Evolutionary conservation across 92 coral and sea anemone species (phyloP), one percentile per base, ranked within the genome.

Genomic region (Virgularia gustaviana): DNA sequence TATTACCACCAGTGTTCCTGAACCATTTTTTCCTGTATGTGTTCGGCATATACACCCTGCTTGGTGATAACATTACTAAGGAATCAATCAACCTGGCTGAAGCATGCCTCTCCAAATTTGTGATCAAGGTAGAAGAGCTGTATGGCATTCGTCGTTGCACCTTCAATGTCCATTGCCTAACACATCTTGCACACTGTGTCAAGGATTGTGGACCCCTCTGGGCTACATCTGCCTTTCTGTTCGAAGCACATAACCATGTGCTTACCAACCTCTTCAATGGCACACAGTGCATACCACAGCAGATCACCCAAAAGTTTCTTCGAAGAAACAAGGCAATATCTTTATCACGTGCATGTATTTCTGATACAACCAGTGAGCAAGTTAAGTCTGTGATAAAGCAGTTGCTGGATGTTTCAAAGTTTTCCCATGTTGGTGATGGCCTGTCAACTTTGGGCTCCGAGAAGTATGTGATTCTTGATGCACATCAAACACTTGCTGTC

Each of bases 101-200:
- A 12, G 18, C 44, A 15, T 57, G 64, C 36, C 28, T 57, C n/a
- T n/a, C n/a, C 1, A 53, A 53, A 53, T 53, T 53, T 53, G 60
- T 53, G 10, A 53, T 53, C 10, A 1, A 53, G 64, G 16, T 57
- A 19, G 64, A 57, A 57, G 13, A 57, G 32, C 28, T 57, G 64
- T 57, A 57, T 57, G 64, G 64, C 64, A 34, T 57, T 3, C 31
- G 35, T n/a, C 33, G 31, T 37, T 57, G 64, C 36, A 57, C 33
- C 25, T 57, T 57, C 31, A 57, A 57, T 57, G 64, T 57, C 3
- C 36, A 57, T 28, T 64, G 72, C 45, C 43, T 64, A 45, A 64
- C 72, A 8, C 72, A 64, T 41, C 72, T 38, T 19, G 72, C 72
- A 19, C 72, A 64, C 12, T 64, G 72, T 64, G 72, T 41, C 43